phyloP scores from a whole-genome alignment of 2,113 vertebrate species.

The Spea multiplicata region DNA sequence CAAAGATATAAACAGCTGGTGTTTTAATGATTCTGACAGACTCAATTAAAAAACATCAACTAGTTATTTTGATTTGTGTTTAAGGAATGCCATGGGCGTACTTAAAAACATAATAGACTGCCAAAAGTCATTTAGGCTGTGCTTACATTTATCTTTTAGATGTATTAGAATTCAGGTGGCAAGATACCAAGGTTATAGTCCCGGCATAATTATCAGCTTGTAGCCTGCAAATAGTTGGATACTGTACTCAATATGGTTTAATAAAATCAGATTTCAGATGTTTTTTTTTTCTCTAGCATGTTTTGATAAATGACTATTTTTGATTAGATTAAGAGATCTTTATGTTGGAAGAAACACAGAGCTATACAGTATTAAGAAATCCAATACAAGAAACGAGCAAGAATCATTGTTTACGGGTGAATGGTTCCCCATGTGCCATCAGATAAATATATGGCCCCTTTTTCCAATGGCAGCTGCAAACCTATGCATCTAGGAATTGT shows the following conservation, averaged over 20 bases:
- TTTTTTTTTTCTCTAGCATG: slow-evolving; percentile 42
- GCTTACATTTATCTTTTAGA: slow-evolving; percentile 78
- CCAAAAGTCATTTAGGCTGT: slow-evolving; percentile 68
- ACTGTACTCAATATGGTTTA: slow-evolving; percentile 54
- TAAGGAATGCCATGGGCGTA: slow-evolving; percentile 72
- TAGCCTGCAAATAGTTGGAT: slow-evolving; percentile 69
- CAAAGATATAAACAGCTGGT: slow-evolving; percentile 88
- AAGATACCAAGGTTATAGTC: slow-evolving; percentile 70
- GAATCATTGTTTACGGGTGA: too few relatives aligned
- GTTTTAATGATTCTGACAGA: slow-evolving; percentile 93
- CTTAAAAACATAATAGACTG: slow-evolving; percentile 71
- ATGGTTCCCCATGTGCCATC: too few relatives aligned
- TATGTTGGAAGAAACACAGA: slow-evolving; percentile 15
- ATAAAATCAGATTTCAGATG: slow-evolving; percentile 41
- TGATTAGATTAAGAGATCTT: slow-evolving; percentile 33
- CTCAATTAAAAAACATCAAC: slow-evolving; percentile 95
- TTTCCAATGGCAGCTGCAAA: too few relatives aligned
- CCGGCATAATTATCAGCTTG: slow-evolving; percentile 74
- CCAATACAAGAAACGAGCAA: too few relatives aligned
- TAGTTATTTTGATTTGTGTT: slow-evolving; percentile 93
- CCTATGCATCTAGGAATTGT: too few relatives aligned
- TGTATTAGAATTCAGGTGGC: slow-evolving; percentile 68
- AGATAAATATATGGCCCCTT: too few relatives aligned
- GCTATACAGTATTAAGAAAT: slow-evolving; percentile 23
- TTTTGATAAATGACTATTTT: slow-evolving; percentile 11